phyloP scores from a whole-genome alignment of 2,113 vertebrate genomes.

The Struthio camelus region DNA sequence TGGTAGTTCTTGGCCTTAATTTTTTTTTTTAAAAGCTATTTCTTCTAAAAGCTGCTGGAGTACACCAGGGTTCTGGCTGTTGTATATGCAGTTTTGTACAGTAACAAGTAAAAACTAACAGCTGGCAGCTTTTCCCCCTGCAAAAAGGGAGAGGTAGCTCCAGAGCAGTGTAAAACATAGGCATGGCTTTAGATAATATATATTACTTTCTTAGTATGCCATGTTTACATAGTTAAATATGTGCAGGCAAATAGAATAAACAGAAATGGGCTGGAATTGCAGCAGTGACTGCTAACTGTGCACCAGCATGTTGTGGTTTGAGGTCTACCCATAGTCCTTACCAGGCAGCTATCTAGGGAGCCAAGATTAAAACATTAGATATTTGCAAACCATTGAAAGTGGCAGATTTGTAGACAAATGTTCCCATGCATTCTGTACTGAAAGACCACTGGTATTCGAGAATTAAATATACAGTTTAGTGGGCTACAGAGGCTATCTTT shows the following conservation, averaged over 20 bases:
- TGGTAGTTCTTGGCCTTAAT: neutral
- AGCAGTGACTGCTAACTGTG: neutral
- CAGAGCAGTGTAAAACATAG: no score
- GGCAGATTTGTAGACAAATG: neutral
- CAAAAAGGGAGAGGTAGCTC: neutral
- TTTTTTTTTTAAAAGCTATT: no score
- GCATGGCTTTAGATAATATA: neutral
- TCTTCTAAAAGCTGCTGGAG: neutral
- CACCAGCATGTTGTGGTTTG: neutral
- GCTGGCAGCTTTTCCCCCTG: neutral
- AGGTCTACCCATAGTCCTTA: neutral
- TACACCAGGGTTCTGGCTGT: neutral
- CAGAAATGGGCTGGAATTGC: neutral
- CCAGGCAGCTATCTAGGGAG: neutral
- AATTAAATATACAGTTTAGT: neutral
- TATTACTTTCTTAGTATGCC: neutral
- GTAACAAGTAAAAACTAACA: neutral
- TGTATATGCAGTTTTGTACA: neutral
- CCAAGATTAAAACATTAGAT: neutral
- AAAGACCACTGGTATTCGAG: neutral
- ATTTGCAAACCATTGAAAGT: neutral
- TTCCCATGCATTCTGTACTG: neutral
- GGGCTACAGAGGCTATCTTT: neutral
- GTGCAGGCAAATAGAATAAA: neutral
- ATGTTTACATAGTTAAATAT: no score